Conservation (phyloP, 2,888 invertebrate genomes). For the Caenorhabditis doughertyi region DNA sequence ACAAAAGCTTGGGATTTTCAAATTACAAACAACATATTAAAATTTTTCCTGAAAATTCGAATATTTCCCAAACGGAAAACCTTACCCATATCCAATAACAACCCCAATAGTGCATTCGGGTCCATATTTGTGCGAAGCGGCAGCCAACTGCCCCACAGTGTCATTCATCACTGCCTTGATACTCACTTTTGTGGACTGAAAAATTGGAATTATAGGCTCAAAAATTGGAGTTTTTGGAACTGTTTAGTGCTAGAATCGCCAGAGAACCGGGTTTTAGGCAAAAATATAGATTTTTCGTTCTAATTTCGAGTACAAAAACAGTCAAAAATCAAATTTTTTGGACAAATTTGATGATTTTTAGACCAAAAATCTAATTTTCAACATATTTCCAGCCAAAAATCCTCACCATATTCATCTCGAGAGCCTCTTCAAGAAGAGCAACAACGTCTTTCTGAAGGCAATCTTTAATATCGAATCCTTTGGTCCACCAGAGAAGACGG, state of each 20-base stretch:
- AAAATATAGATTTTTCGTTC: no score
- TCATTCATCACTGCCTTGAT: constrained; percentile 83
- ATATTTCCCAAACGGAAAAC: no score
- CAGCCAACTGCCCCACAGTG: constrained; percentile 83
- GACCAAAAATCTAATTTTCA: no score
- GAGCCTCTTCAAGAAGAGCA: constrained; percentile 80
- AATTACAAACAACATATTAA: no score
- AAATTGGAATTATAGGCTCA: constrained; percentile 15
- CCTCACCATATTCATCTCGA: constrained; percentile 82
- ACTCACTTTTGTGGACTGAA: constrained; percentile 81
- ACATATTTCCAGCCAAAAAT: no score
- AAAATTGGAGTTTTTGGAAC: background rate
- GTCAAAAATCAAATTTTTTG: no score
- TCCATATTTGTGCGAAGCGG: constrained; percentile 82
- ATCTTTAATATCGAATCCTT: constrained; percentile 83
- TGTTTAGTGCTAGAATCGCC: no score
- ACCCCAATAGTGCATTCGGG: constrained; percentile 81
- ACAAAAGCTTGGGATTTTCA: no score
- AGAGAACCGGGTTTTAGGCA: no score
- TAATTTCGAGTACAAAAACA: no score
- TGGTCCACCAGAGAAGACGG: constrained; percentile 82
- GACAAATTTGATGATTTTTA: background rate
- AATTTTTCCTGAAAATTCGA: no score
- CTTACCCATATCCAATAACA: constrained; percentile 83
- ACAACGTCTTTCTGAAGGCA: constrained; percentile 83